Evolutionary conservation across 1,140 invertebrate genomes (phyloP), one percentile per base, ranked within the genome.

Genomic region (Yoshiicerus persimilis): DNA sequence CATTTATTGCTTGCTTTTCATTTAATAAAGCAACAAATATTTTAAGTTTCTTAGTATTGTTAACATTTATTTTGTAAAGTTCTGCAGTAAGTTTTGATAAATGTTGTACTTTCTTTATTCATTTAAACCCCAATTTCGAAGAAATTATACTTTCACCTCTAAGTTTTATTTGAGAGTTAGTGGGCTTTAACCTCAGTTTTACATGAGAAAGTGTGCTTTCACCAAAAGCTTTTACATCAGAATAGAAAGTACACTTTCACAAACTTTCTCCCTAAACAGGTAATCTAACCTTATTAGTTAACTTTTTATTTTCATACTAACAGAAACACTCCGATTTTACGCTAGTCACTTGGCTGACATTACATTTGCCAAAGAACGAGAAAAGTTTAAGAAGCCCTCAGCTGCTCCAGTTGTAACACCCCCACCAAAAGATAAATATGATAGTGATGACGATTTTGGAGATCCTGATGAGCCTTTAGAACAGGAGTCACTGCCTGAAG

Each of bases 321-420:
- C 47, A 89, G 89, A 90, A 88, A 91, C 88, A 3, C 38, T 91
- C 6, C 75, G 86, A 66, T 91, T 91, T 87, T 91, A 91, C 36
- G 90, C 90, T 38, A 90, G 89, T 89, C 90, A 91, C 41, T 88
- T 91, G 34, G 90, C 90, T 32, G 90, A 91, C 16, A 36, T 91
- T 77, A 87, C 70, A 10, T 91, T 91, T 87, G 89, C 84, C 25
- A 90, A 91, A 84, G 8, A 86, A 80, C 83, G 88, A 34, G 88
- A 88, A 86, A 89, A 89, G 47, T 90, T 88, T 87, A 87, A 85
- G 64, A 87, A 87, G 30, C 16, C 87, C 0, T 20, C 20, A 34
- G 23, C 64, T 32, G 5, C 25, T 36, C 23, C 36, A 23, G 56
- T 25, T 41, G 16, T 77, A 41, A 30, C 56, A 13, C 13, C 66